Percentiles rank a stretch among this genome's conserved stretches.
phyloP scores from a whole-genome alignment of 1,140 invertebrate species.

The Drosophila trapezifrons region DNA sequence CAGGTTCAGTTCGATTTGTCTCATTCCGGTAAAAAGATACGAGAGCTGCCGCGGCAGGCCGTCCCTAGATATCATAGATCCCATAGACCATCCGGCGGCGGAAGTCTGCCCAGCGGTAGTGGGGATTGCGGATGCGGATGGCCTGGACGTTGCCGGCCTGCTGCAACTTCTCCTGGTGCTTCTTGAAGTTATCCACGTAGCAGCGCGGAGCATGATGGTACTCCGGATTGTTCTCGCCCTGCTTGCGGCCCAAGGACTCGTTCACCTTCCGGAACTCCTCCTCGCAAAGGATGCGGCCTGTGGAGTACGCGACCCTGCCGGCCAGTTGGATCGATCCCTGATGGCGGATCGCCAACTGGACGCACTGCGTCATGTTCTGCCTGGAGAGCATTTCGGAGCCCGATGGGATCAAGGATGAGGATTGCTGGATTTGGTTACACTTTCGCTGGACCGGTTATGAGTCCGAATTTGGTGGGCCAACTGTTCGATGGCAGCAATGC shows the following conservation, averaged over 20 bases:
- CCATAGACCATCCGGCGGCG: constrained; percentile 55
- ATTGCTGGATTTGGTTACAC: not conserved
- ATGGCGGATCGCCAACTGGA: not conserved
- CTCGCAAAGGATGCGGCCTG: not conserved
- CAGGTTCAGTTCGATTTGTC: too few relatives aligned
- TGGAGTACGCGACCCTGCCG: not conserved
- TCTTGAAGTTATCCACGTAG: constrained; percentile 38
- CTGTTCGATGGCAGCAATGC: not conserved
- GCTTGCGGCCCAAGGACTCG: not conserved
- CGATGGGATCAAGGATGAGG: not conserved
- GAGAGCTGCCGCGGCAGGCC: too few relatives aligned
- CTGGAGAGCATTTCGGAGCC: constrained; percentile 3
- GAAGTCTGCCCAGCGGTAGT: constrained; percentile 55
- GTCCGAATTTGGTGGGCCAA: not conserved
- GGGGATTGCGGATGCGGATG: constrained; percentile 26
- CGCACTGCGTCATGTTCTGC: not conserved
- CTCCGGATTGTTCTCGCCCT: constrained; percentile 45
- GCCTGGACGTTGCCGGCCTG: not conserved
- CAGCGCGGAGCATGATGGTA: constrained; percentile 46
- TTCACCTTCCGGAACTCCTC: not conserved
- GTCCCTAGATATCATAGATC: constrained; percentile 33
- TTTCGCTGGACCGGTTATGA: not conserved
- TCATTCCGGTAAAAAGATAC: too few relatives aligned
- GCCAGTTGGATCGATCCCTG: not conserved
- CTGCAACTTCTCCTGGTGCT: constrained; percentile 19